Evolutionary conservation across 2,888 invertebrate species (phyloP).

Genomic region (Elegia similella): DNA sequence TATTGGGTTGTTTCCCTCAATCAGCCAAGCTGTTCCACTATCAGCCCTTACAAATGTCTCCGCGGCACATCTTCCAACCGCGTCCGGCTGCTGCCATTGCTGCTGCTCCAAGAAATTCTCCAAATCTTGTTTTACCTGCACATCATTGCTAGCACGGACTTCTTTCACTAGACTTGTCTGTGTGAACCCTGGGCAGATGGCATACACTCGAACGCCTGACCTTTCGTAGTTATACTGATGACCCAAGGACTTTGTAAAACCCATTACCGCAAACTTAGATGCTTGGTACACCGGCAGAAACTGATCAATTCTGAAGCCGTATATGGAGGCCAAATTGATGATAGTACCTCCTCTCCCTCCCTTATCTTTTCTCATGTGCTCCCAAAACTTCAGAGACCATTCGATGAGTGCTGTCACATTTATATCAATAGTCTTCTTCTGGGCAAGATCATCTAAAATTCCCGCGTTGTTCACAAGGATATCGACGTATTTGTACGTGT

Average conservation of each 20-base stretch:
- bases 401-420: conserved; percentile 55
- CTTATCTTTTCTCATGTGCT: conserved; percentile 80
- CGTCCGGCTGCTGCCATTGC: conserved; percentile 40
- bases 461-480: conserved; percentile 71
- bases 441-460: conserved; percentile 41
- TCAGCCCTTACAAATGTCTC: conserved; percentile 7
- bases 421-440: conserved; percentile 49
- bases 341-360: conserved; percentile 83
- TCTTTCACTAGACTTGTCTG: conserved; percentile 47
- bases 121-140: conserved; percentile 33
- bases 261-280: conserved; percentile 81
- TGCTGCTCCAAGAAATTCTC: conserved; percentile 28
- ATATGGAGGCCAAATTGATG: conserved; percentile 84
- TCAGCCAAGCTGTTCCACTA: conserved; percentile 16
- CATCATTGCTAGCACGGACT: conserved; percentile 12
- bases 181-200: conserved; percentile 78
- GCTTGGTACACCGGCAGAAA: conserved; percentile 82
- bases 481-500: conserved; percentile 57
- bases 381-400: conserved; percentile 77
- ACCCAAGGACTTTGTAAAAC: conserved; percentile 74
- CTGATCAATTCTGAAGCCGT: conserved; percentile 75
- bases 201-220: conserved; percentile 76
- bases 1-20: conserved; percentile 9
- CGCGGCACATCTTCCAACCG: background rate
- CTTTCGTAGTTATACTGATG: conserved; percentile 61